Evolutionary conservation across 1,140 invertebrate genomes (phyloP).

Genomic region (Coptotermes formosanus): DNA sequence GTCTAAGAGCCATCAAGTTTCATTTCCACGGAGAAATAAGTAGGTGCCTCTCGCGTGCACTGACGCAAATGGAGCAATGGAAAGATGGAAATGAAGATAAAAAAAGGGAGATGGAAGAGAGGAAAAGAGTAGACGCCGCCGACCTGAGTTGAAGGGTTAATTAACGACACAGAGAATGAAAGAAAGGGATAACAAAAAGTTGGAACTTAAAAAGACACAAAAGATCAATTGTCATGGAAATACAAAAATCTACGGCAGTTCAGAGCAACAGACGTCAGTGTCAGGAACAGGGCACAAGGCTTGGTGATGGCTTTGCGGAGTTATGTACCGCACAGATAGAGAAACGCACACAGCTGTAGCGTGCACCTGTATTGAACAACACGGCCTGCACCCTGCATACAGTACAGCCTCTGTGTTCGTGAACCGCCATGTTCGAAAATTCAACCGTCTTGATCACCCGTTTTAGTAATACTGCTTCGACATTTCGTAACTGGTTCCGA

Average conservation of each 20-base stretch:
- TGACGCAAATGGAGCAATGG: constrained; percentile 9
- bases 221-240: constrained; percentile 9
- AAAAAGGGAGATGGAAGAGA: background rate
- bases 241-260: background rate
- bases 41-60: background rate
- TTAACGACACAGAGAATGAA: background rate
- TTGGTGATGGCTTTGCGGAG: no score
- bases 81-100: constrained; percentile 1
- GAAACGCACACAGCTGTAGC: no score
- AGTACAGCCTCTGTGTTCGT: no score
- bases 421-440: no score
- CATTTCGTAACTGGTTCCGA: no score
- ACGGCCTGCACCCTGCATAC: no score
- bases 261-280: background rate
- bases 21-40: background rate
- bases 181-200: background rate
- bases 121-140: background rate
- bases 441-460: no score
- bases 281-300: background rate
- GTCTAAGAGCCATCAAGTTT: constrained; percentile 4
- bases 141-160: background rate
- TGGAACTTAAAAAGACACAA: background rate
- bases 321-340: no score
- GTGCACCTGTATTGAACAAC: no score
- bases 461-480: no score